Evolutionary conservation across 2,113 vertebrate genomes (phyloP), one percentile per base, ranked within the genome.

Genomic region (Hemichromis elongatus): DNA sequence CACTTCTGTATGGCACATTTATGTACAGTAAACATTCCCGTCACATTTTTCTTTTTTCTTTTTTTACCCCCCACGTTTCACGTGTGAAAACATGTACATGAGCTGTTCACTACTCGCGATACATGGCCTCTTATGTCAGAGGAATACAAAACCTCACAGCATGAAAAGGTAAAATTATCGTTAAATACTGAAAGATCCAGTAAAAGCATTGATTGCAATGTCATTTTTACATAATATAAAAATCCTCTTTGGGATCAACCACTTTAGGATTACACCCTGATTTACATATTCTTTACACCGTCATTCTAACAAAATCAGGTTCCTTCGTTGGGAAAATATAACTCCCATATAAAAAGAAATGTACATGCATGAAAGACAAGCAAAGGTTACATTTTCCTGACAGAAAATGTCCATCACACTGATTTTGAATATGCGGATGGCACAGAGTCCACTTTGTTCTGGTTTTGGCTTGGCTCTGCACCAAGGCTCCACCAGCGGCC

Each of bases 331-430:
- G 45, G 89, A 81, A 86, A 26, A 42, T 75, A 63, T 63, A 28
- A 55, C 24, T 82, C 84, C 86, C 57, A 16, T 77, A 59, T 90
- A 86, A 81, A 89, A 87, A 90, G 61, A 92, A 84, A 91, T 92
- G 90, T 92, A 92, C 94, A 96, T 96, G 94, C 93, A 95, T 91
- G 92, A 94, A 88, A 93, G 91, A 94, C 93, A 83, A 91, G 94
- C 91, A 93, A 89, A 86, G 85, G 85, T 92, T 70, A 73, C 88
- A 84, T 87, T 80, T 92, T 92, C 89, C 85, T 92, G 85, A 80
- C 80, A 83, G 63, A 70, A 88, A 89, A 86, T 24, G 88, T 92
- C 92, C 89, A 77, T 83, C 61, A 30, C 80, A 55, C 75, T 52
- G 73, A 70, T 66, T 88, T 42, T 89, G 47, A 81, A 45, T 84